Percentiles rank a stretch among this genome's conserved stretches.
Conservation (phyloP, 2,888 invertebrate genomes). For the Ptychoptera albimana region DNA sequence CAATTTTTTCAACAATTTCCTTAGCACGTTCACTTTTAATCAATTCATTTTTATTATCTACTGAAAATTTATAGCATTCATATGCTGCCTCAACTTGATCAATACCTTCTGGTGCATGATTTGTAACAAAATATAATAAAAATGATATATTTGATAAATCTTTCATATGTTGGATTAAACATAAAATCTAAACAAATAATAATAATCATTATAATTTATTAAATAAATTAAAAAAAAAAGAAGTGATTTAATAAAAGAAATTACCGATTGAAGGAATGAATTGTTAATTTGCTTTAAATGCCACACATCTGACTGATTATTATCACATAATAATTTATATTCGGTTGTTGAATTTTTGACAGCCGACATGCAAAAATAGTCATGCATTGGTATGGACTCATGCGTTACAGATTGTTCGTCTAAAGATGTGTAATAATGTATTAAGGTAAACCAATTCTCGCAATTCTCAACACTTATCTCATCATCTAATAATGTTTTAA, state of each 20-base stretch:
- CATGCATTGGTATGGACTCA: constrained; percentile 21
- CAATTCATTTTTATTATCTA: constrained; percentile 17
- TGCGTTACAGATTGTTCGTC: constrained; percentile 16
- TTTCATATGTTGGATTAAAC: constrained; percentile 22
- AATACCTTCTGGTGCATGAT: constrained; percentile 27
- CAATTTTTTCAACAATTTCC: constrained; percentile 23
- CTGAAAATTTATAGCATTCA: constrained; percentile 27
- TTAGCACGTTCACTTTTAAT: constrained; percentile 14
- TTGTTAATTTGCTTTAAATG: constrained; percentile 28
- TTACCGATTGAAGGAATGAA: constrained; percentile 28
- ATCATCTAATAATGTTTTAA: constrained; percentile 22
- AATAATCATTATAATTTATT: neutral
- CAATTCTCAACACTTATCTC: constrained; percentile 29
- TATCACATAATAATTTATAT: constrained; percentile 21
- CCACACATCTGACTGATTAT: constrained; percentile 19
- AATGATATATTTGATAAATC: constrained; percentile 22
- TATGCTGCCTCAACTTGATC: constrained; percentile 29
- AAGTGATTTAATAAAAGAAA: too few species aligned
- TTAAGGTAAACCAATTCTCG: constrained; percentile 29
- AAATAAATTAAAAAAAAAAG: constrained; percentile 1
- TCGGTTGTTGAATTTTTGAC: constrained; percentile 28
- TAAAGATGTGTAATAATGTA: constrained; percentile 23
- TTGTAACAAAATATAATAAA: constrained; percentile 27
- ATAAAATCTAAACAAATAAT: constrained; percentile 17
- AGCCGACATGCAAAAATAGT: constrained; percentile 27